These are phyloP conservation scores for Gymnoscelis rufifasciata DNA, from an alignment of 2,888 invertebrate genomes.

Conservation along the genomic window DNA sequence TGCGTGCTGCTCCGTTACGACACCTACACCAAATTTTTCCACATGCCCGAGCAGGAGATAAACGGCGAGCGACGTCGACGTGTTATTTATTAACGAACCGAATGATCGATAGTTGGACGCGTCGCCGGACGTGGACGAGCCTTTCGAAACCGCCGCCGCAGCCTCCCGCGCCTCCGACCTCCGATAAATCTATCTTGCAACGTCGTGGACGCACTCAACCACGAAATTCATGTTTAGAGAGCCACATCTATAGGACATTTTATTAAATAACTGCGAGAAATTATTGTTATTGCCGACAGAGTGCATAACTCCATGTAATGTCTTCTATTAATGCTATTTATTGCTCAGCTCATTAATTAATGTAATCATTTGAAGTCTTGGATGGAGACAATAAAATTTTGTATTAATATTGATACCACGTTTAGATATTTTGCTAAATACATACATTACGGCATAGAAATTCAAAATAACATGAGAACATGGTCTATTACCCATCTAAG, in stretches of 20 bases:
- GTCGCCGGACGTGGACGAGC: conserved; percentile 74
- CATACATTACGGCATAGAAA: too few relatives aligned
- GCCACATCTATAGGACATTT: conserved; percentile 1
- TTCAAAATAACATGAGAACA: too few relatives aligned
- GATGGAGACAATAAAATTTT: background rate
- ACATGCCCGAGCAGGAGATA: conserved; percentile 78
- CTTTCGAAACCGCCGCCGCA: conserved; percentile 68
- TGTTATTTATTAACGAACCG: conserved; percentile 80
- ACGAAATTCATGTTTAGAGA: conserved; percentile 39
- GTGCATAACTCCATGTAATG: background rate
- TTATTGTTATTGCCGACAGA: conserved; percentile 2
- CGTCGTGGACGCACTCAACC: conserved; percentile 48
- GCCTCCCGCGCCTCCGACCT: conserved; percentile 46
- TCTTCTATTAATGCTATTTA: background rate
- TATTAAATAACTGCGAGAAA: conserved; percentile 9
- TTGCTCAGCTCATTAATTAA: conserved; percentile 1
- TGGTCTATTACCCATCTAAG: conserved; percentile 35
- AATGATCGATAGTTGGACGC: conserved; percentile 79
- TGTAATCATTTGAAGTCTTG: conserved; percentile 24
- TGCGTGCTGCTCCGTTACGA: conserved; percentile 76
- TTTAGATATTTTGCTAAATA: background rate
- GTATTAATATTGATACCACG: background rate
- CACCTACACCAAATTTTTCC: conserved; percentile 79
- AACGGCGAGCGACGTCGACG: conserved; percentile 73
- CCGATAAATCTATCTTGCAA: conserved; percentile 50